Evolutionary conservation across 37 sponge, comb jelly and placozoan species (phyloP).

Genomic region (Bolinopsis microptera): DNA sequence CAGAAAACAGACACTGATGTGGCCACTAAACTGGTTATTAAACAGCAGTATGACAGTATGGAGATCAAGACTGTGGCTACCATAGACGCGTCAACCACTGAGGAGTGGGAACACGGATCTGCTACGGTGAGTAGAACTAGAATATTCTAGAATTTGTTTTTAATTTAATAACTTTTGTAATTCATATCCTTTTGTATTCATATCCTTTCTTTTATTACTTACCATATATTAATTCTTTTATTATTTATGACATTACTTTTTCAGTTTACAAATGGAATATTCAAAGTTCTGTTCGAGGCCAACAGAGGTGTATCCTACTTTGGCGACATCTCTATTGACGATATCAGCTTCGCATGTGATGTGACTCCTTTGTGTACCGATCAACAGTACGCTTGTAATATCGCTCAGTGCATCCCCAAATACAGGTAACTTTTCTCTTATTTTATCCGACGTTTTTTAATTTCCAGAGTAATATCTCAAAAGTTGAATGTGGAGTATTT

Average conservation of each 20-base stretch:
- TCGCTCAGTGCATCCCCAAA: background rate
- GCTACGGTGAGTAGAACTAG: conserved; percentile 19
- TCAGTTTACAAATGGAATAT: conserved; percentile 18
- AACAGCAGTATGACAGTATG: conserved; percentile 21
- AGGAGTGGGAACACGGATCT: conserved; percentile 1
- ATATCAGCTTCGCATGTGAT: conserved; percentile 26
- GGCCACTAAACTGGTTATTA: conserved; percentile 22
- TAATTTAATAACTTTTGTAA: too few relatives aligned
- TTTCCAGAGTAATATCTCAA: too few relatives aligned
- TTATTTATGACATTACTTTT: too few relatives aligned
- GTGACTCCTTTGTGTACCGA: background rate
- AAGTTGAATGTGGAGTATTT: too few relatives aligned
- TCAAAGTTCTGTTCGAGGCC: conserved; percentile 54
- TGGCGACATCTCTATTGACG: conserved; percentile 50
- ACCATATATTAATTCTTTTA: too few relatives aligned
- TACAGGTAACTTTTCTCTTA: conserved; percentile 19
- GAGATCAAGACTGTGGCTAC: background rate
- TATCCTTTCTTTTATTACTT: too few relatives aligned
- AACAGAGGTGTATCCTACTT: background rate
- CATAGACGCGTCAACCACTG: background rate
- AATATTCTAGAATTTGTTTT: background rate
- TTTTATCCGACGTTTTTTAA: too few relatives aligned
- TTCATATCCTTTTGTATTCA: too few relatives aligned
- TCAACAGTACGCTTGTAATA: background rate
- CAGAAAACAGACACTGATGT: background rate